Evolutionary conservation across 2,797 vertebrate genomes (phyloP), one percentile per base, ranked within the genome.

Genomic region (Basileuterus tristriatus): DNA sequence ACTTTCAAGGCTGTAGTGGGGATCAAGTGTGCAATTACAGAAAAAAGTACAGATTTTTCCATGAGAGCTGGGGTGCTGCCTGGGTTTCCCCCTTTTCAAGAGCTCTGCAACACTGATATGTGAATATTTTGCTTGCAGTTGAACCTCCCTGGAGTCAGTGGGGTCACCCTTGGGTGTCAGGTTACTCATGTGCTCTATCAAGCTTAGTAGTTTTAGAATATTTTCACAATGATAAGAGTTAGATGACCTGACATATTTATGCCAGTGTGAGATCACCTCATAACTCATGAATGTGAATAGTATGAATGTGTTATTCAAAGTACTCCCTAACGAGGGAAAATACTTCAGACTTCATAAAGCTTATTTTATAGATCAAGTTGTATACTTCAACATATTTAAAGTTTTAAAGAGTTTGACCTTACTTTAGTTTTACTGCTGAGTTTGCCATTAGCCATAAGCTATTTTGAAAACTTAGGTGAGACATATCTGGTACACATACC

Each of bases 191-290:
- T 39, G 87, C 87, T 86, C 76, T 63, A 71, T 88, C 10, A 4
- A 88, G 87, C 79, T 96, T 94, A 93, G 92, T 97, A 95, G 87
- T 94, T 93, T 89, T 86, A 85, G 94, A 96, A 90, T 96, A 97
- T 97, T 97, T 97, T 94, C 94, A 93, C 94, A 96, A 70, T 97
- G 95, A 96, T 96, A 97, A 97, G 95, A 93, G 85, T 86, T 94
- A 96, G 94, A 96, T 95, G 94, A 93, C 85, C 92, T 94, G 95
- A 96, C 95, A 94, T 95, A 96, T 96, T 96, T 96, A 96, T 93
- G 96, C 93, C 93, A 95, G 90, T 89, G 83, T 94, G 93, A 96
- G 95, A 96, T 96, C 95, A 96, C 95, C 95, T 96, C 96, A 96
- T 96, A 96, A 92, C 92, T 96, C 94, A 95, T 91, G 94, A 94